Evolutionary conservation across 2,888 invertebrate genomes (phyloP), one percentile per base, ranked within the genome.

Genomic region (Drosophila pseudotalamancana): DNA sequence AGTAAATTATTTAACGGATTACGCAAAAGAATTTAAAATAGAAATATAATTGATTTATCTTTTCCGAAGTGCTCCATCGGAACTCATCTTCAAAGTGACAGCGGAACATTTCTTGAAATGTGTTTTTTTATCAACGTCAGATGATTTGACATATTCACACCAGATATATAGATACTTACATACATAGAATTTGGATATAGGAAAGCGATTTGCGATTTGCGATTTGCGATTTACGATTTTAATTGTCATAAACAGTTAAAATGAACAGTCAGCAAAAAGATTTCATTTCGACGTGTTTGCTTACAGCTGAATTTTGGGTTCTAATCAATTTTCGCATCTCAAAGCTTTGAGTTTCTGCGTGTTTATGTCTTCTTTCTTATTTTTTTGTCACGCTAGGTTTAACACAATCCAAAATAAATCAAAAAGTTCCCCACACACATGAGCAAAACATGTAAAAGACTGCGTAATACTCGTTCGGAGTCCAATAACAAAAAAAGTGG

Each of bases 61-160:
- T 31, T 11, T 8, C n/a, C 6, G 6, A 32, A 18, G 19, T 12
- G 18, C 12, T 29, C 11, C 27, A 23, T 14, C 5, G 5, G 14
- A 31, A 45, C 6, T 39, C 25, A 25, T 23, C 9, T 19, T 31
- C 8, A 46, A 46, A 49, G 37, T 72, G 72, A 67, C 63, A 63
- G 35, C 45, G 56, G 19, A 50, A 53, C 18, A 63, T 63, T 72
- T 56, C 16, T 31, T 50, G 29, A 14, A 56, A 31, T 6, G n/a
- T n/a, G n/a, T n/a, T n/a, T 34, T 40, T 27, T 11, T 23, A 50
- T 62, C 27, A 29, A 46, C 8, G 35, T 27, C 34, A 39, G 56
- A 72, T 72, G 73, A 72, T 37, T 63, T 59, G 54, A 1, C 63
- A 72, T 32, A 55, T 51, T 25, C n/a, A 6, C 34, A 57, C 14